Evolutionary conservation across 2,797 vertebrate genomes (phyloP).

Genomic region (Tamandua tetradactyla): DNA sequence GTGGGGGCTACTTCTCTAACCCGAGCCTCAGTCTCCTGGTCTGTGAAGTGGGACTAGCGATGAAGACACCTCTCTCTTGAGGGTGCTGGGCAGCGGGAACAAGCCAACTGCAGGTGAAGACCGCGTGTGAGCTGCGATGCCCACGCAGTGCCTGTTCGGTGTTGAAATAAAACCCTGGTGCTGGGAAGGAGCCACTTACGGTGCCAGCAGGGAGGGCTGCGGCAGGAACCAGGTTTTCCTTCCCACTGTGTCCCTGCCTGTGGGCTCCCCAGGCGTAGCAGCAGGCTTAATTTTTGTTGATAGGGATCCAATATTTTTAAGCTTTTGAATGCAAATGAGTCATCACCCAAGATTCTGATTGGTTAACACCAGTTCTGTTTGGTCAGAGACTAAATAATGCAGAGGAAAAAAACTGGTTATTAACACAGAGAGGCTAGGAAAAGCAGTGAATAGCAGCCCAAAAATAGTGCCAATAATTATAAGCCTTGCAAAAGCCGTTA

Average conservation of each 20-base stretch:
- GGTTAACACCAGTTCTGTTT: conserved; percentile 81
- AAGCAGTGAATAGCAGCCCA: conserved; percentile 78
- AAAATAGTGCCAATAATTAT: conserved; percentile 86
- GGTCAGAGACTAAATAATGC: conserved; percentile 83
- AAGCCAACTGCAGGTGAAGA: background rate
- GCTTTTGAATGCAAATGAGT: conserved; percentile 79
- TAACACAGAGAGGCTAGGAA: conserved; percentile 82
- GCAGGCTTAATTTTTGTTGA: conserved; percentile 70
- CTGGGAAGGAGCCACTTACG: background rate
- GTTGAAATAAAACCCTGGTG: background rate
- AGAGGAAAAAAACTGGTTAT: conserved; percentile 83
- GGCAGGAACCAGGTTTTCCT: background rate
- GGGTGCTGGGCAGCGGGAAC: background rate
- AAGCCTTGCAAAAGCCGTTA: conserved; percentile 82
- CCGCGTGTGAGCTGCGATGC: background rate
- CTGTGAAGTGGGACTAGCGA: background rate
- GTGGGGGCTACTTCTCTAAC: background rate
- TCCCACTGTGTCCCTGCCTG: background rate
- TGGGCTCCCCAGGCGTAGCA: background rate
- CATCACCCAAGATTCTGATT: conserved; percentile 78
- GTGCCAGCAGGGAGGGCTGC: background rate
- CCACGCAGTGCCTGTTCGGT: conserved; percentile 17
- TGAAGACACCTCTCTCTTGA: background rate
- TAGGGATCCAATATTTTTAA: conserved; percentile 80
- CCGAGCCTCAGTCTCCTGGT: background rate